Evolutionary conservation across 2,797 vertebrate genomes (phyloP).

Genomic region (Catharus ustulatus): DNA sequence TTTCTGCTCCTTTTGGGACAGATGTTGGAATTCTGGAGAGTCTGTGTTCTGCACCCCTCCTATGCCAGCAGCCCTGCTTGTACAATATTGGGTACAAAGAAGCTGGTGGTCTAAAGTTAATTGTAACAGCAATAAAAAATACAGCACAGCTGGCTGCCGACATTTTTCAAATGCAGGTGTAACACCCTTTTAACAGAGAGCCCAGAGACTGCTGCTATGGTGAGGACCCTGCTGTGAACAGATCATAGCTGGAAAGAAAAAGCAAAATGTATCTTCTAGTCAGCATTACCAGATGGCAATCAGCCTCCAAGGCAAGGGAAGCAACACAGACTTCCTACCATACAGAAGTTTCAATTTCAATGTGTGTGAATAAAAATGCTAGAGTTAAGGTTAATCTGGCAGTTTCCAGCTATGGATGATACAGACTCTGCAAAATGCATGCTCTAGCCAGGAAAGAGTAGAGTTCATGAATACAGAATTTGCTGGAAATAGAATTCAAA

Average conservation of each 20-base stretch:
- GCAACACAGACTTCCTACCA: background rate
- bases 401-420: background rate
- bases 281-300: background rate
- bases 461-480: background rate
- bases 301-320: background rate
- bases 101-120: background rate
- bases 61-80: background rate
- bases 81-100: background rate
- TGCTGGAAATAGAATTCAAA: background rate
- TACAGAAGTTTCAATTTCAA: background rate
- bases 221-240: background rate
- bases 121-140: background rate
- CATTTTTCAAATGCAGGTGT: background rate
- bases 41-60: background rate
- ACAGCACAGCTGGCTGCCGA: background rate
- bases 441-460: background rate
- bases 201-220: background rate
- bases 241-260: background rate
- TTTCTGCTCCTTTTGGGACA: background rate
- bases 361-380: background rate
- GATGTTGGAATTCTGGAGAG: background rate
- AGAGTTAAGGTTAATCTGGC: background rate
- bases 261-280: background rate
- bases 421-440: background rate
- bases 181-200: slow-evolving; percentile 4